Evolutionary conservation across 92 coral and sea anemone genomes (phyloP), one percentile per base, ranked within the genome.

Genomic region (Parazoanthus swiftii): DNA sequence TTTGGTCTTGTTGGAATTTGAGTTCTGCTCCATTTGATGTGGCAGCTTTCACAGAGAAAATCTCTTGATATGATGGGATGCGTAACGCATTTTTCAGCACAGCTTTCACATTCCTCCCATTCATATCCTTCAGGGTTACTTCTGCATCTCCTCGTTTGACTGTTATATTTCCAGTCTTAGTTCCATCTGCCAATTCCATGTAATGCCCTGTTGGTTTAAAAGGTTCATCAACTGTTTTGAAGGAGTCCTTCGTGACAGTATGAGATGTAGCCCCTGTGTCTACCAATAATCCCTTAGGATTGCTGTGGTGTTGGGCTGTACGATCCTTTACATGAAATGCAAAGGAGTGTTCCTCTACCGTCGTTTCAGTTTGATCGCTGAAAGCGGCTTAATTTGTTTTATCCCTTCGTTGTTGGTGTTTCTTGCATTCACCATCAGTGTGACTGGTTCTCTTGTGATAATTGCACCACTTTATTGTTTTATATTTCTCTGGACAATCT

Each of bases 171-270:
- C 36, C 80, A 72, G 76, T 80, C 42, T 48, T 38, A 43, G 87
- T 79, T 78, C 90, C 87, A 88, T 88, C 90, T 58, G 86, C 78
- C 63, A 80, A 38, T n/a, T n/a, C n/a, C n/a, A n/a, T n/a, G n/a
- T n/a, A n/a, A n/a, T n/a, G n/a, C n/a, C n/a, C n/a, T n/a, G 66
- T 81, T 51, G 89, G 83, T 68, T 75, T 86, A 37, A 86, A 86
- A 6, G 38, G n/a, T 74, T 36, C 48, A 83, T 76, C 80, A 42
- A 76, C 46, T 44, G 29, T 38, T 76, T 44, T 76, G 80, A 38
- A 76, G n/a, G n/a, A n/a, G n/a, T n/a, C n/a, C n/a, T n/a, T n/a
- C n/a, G n/a, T n/a, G n/a, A n/a, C n/a, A n/a, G n/a, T n/a, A n/a
- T n/a, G n/a, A n/a, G n/a, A n/a, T n/a, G n/a, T n/a, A n/a, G n/a